Conservation (phyloP, 2,113 vertebrate species). For the Piaya cayana region DNA sequence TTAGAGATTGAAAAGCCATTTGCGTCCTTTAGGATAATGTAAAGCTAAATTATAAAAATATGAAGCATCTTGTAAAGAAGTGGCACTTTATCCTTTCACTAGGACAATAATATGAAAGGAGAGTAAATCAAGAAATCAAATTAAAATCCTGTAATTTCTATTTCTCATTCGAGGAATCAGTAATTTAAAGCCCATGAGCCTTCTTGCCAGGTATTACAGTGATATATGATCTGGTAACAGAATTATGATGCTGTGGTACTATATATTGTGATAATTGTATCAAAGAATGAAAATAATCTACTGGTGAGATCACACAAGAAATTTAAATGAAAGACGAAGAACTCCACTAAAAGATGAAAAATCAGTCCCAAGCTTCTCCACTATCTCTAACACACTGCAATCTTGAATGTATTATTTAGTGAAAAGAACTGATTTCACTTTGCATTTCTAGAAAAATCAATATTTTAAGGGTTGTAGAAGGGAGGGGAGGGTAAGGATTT, state of each 20-base stretch:
- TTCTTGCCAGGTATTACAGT: neutral
- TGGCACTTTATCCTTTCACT: neutral
- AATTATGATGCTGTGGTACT: neutral
- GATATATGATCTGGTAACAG: neutral
- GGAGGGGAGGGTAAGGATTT: fast-evolving
- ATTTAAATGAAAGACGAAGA: neutral
- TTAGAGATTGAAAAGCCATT: neutral
- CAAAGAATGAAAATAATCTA: neutral
- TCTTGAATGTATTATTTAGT: neutral
- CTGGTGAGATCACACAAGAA: neutral
- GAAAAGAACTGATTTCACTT: neutral
- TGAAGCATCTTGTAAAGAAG: neutral
- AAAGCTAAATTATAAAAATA: neutral
- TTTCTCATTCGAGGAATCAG: neutral
- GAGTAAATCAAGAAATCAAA: neutral
- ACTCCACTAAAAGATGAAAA: neutral
- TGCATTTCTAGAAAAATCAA: neutral
- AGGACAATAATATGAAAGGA: neutral
- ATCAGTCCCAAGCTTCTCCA: neutral
- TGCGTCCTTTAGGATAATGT: neutral
- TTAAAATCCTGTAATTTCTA: neutral
- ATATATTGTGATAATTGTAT: neutral
- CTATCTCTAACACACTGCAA: neutral
- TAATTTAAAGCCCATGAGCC: neutral
- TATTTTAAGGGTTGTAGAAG: neutral